Base-by-base conservation (phyloP, 30 jellyfish, hydroid and myxozoan species). In the Phacellophora camtschatica region DNA sequence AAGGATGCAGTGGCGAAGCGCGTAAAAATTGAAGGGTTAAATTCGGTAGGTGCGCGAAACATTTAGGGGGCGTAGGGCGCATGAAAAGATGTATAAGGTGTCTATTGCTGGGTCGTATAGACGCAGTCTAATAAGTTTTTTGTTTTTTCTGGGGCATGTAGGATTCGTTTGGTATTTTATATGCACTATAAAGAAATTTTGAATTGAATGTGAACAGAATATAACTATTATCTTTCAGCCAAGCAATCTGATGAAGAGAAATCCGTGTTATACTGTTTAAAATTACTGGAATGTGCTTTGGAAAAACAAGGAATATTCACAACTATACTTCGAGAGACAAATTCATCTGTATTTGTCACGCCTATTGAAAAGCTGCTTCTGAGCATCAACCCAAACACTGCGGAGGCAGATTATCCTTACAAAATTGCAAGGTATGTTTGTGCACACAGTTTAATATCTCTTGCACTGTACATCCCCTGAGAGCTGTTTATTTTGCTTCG, bases 301-400 rank as follows among this genome's bases (percentile, higher is more conserved):
- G 94, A 84, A 43, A 91, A 85, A 50, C 98, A 91, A 65, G 77
- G 37, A 4, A 74, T 63, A 16, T 86, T 91, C 55, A 27, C 41
- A 28, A 84, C 92, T 13, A 30, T 84, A 41, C 81, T 85, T 6
- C 75, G 96, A 54, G 58, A 76, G 23, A 82, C 53, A 34, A 65
- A 30, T 35, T 67, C 96, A 4, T 51, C 96, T 7, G 50, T 76
- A 20, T 24, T 91, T 19, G 85, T 79, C 13, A 87, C 98, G 20
- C 95, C 95, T 0, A 43, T 91, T 64, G 96, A 91, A 49, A 87
- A 79, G 57, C 83, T 91, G 75, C 77, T 91, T 51, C 88, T 91
- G 28, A 62, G 96, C 48, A 79, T 91, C 88, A 91, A 91, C 61
- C 98, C 98, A 22, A 78, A 86, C 54, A 84, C 95, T 80, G 98